Evolutionary conservation across 2,113 vertebrate genomes (phyloP).

Genomic region (Vireo altiloquus): DNA sequence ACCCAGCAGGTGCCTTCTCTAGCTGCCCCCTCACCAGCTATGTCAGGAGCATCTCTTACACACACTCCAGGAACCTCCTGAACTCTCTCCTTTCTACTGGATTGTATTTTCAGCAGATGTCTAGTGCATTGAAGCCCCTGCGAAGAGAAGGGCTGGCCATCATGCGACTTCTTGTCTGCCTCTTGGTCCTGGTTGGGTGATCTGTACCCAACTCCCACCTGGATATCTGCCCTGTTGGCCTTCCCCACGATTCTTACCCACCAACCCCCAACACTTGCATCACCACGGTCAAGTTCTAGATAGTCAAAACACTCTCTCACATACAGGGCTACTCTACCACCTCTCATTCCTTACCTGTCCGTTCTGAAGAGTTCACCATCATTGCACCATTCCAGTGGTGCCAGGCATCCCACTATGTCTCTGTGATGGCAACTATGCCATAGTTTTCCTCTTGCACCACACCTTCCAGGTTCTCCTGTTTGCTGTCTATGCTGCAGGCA

Average conservation of each 20-base stretch:
- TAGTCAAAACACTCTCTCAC: neutral
- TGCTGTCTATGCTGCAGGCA: neutral
- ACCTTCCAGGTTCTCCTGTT: neutral
- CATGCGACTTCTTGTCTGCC: neutral
- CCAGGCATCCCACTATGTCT: neutral
- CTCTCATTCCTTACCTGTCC: neutral
- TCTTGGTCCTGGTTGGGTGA: neutral
- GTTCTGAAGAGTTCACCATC: neutral
- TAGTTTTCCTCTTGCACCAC: neutral
- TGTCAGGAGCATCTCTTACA: neutral
- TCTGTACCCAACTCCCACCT: neutral
- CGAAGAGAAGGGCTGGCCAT: neutral
- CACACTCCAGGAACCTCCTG: neutral
- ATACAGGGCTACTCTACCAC: neutral
- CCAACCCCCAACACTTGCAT: fast-evolving
- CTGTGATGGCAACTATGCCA: neutral
- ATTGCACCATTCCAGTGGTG: neutral
- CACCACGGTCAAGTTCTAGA: neutral
- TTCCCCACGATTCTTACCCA: neutral
- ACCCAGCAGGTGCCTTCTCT: neutral
- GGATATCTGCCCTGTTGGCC: neutral
- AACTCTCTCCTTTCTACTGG: neutral
- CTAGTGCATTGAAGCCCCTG: neutral
- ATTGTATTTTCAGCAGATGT: neutral
- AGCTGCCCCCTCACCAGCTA: neutral